phyloP scores from a whole-genome alignment of 92 coral and sea anemone genomes.

The Palythoa caribaeorum region DNA sequence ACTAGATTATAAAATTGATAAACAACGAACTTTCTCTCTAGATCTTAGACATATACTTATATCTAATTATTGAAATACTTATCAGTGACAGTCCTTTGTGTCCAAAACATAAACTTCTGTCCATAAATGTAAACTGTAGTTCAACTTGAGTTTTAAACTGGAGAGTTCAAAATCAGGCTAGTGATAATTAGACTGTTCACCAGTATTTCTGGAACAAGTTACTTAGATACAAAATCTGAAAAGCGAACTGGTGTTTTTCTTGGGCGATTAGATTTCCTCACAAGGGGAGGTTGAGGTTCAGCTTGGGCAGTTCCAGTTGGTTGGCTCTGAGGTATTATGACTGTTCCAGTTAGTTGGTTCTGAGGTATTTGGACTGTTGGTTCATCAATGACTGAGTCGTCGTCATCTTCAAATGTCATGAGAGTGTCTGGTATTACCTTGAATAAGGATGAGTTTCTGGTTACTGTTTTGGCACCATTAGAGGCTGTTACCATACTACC shows the following conservation, averaged over 20 bases:
- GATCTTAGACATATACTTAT: not conserved
- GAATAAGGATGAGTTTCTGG: conserved; percentile 51
- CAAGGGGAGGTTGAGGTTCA: conserved; percentile 16
- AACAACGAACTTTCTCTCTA: conserved; percentile 2
- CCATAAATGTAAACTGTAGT: conserved; percentile 1
- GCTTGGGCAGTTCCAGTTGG: conserved; percentile 17
- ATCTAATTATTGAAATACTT: not conserved
- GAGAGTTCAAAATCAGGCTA: conserved; percentile 9
- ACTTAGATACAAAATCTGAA: conserved; percentile 10
- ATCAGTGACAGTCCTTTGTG: not conserved
- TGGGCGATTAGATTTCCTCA: conserved; percentile 12
- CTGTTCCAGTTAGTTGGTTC: not conserved
- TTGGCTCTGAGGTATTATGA: not conserved
- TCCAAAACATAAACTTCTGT: not conserved
- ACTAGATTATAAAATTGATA: not conserved
- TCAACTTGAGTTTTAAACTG: not conserved
- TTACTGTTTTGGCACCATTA: conserved; percentile 48
- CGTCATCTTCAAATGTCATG: conserved; percentile 26
- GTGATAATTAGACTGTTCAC: not conserved
- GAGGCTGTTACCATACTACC: conserved; percentile 52
- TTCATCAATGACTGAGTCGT: conserved; percentile 13
- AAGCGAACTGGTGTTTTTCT: conserved; percentile 9
- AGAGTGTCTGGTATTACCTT: conserved; percentile 52
- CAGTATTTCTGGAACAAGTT: not conserved
- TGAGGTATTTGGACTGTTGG: not conserved